Percentiles rank a stretch among this genome's conserved stretches.
These are phyloP conservation scores for Genyomyrus donnyi DNA, from an alignment of 2,113 vertebrate genomes.

Conservation along the genomic window DNA sequence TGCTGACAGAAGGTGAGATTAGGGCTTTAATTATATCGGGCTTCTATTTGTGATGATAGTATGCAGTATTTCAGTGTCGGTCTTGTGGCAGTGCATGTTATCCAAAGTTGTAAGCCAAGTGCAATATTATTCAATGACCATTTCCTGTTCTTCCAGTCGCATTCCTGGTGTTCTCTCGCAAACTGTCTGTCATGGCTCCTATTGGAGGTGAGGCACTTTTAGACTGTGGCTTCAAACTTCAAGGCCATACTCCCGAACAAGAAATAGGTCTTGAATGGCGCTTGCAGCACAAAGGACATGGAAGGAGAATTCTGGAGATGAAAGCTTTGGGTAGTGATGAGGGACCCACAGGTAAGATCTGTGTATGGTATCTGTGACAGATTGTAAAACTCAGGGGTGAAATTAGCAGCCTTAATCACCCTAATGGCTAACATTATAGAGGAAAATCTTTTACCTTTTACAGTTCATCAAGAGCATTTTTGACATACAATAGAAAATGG, in stretches of 20 bases:
- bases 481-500: not conserved
- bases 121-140: not conserved
- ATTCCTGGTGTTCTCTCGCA: slow-evolving; percentile 64
- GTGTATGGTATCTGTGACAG: not conserved
- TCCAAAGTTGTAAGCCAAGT: not conserved
- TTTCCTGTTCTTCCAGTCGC: slow-evolving; percentile 54
- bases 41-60: not conserved
- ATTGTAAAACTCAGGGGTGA: not conserved
- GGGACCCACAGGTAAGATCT: slow-evolving; percentile 31
- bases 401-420: not conserved
- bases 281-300: slow-evolving; percentile 65
- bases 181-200: slow-evolving; percentile 39
- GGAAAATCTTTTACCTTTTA: not conserved
- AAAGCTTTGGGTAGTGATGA: slow-evolving; percentile 39
- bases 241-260: slow-evolving; percentile 34
- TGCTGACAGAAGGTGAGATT: slow-evolving; percentile 54
- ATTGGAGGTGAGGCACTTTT: slow-evolving; percentile 56
- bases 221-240: slow-evolving; percentile 65
- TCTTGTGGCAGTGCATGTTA: not conserved
- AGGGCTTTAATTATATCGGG: not conserved
- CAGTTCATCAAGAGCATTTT: not conserved
- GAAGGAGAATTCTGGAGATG: slow-evolving; percentile 55
- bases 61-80: not conserved
- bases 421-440: not conserved
- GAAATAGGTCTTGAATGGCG: slow-evolving; percentile 65